Base-by-base conservation (phyloP, 1,140 invertebrate genomes). In the Drosophila subpulchrella region DNA sequence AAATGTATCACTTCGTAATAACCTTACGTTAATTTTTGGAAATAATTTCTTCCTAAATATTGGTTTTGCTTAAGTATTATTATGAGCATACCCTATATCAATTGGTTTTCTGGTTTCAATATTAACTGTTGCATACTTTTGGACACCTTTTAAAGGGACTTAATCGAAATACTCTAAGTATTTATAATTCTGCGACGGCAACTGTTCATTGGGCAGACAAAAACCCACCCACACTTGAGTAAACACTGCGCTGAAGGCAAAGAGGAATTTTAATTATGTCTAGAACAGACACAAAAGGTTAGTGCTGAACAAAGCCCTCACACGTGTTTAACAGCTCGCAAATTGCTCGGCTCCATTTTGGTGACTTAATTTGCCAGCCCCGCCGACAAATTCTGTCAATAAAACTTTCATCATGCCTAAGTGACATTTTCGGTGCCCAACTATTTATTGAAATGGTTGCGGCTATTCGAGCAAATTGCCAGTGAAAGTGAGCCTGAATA, bases 391-490 rank as follows among this genome's bases (percentile, higher is more conserved):
- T 83, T 76, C 78, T 47, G 84, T 79, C 65, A 86, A 86, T 65
- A 75, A 81, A 81, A 86, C 41, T 77, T 84, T 84, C 68, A 85
- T 84, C 67, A 81, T 32, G 58, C 44, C 55, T 74, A 68, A 76
- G 73, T 70, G 77, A 66, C 53, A 62, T 70, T 80, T 80, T 62
- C 13, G 11, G 36, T 13, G 34, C 38, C 46, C 53, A 38, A 34
- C 72, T 70, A 57, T 72, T 83, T 59, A 62, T 47, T 48, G 73
- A 86, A 86, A 86, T 72, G 58, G 62, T 53, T 78, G 61, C 47
- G 57, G 54, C 71, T 71, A 84, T 76, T 83, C 79, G 61, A 48
- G 70, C 81, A 83, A 83, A 83, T 83, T 83, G 81, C 60, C 81
- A 60, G 59, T 67, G 72, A 67, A 78, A 79, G 63, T 57, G 80